Evolutionary conservation across 2,797 vertebrate genomes (phyloP).

Genomic region (Malurus leucopterus): DNA sequence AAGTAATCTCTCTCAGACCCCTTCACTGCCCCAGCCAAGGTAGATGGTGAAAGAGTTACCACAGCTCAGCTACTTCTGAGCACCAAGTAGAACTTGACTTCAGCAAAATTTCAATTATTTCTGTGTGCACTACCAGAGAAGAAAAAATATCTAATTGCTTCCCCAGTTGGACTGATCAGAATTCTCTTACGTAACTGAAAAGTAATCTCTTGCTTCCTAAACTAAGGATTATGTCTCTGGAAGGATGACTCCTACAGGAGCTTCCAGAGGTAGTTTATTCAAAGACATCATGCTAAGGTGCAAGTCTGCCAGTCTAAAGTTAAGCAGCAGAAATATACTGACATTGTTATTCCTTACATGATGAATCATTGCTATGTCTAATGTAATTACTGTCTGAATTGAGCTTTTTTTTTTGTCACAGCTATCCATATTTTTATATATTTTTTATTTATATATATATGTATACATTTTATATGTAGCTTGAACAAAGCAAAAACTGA

Average conservation of each 20-base stretch:
- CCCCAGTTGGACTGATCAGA: not conserved
- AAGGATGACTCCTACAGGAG: not conserved
- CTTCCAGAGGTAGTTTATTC: not conserved
- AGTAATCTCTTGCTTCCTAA: not conserved
- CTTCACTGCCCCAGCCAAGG: not conserved
- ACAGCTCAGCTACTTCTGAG: not conserved
- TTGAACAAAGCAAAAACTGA: fast-evolving
- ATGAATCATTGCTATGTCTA: not conserved
- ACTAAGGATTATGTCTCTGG: not conserved
- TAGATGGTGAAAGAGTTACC: not conserved
- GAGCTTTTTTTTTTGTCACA: not conserved
- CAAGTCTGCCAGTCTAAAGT: not conserved
- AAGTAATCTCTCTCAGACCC: not conserved
- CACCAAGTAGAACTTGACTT: not conserved
- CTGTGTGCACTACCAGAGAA: not conserved
- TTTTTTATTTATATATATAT: not conserved
- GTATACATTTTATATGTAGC: not conserved
- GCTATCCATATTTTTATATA: not conserved
- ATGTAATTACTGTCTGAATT: not conserved
- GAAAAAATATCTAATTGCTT: not conserved
- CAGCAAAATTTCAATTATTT: not conserved
- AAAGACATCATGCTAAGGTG: not conserved
- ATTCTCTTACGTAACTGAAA: not conserved
- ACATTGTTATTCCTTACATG: not conserved
- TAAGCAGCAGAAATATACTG: not conserved